These are phyloP conservation scores for Rhagophthalmus giganteus DNA, from an alignment of 2,888 invertebrate genomes.

Conservation along the genomic window DNA sequence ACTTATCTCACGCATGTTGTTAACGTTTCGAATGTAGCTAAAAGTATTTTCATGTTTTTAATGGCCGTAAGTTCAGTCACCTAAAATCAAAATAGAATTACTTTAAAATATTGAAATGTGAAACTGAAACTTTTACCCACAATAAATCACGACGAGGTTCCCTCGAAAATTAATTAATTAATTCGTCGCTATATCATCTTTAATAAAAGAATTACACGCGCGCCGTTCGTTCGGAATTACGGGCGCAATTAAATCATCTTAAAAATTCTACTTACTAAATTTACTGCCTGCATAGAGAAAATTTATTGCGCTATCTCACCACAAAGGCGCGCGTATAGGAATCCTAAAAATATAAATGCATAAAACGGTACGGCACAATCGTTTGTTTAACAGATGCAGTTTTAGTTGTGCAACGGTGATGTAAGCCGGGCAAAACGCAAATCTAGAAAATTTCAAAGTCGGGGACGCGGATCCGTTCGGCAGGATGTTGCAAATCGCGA, in stretches of 20 bases:
- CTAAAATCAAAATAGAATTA: too few relatives aligned
- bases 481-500: slow-evolving; percentile 36
- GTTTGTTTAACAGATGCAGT: neutral
- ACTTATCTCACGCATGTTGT: too few relatives aligned
- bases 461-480: slow-evolving; percentile 13
- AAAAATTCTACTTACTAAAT: slow-evolving; percentile 4
- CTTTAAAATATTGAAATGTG: too few relatives aligned
- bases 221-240: slow-evolving; percentile 10
- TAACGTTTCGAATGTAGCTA: too few relatives aligned
- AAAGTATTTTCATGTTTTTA: too few relatives aligned
- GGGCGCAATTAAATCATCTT: slow-evolving; percentile 7
- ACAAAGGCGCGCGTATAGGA: slow-evolving; percentile 13
- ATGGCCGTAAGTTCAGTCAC: too few relatives aligned
- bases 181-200: too few relatives aligned
- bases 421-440: neutral
- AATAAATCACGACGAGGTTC: too few relatives aligned
- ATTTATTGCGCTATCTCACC: slow-evolving; percentile 7
- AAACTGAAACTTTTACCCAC: too few relatives aligned
- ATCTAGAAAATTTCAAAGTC: neutral
- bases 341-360: slow-evolving; percentile 15
- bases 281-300: slow-evolving; percentile 2
- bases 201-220: too few relatives aligned
- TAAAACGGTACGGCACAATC: slow-evolving; percentile 2
- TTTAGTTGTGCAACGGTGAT: neutral
- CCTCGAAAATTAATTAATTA: too few relatives aligned